Evolutionary conservation across 2,797 vertebrate genomes (phyloP), one percentile per base, ranked within the genome.

Genomic region (Aphelocoma californica): DNA sequence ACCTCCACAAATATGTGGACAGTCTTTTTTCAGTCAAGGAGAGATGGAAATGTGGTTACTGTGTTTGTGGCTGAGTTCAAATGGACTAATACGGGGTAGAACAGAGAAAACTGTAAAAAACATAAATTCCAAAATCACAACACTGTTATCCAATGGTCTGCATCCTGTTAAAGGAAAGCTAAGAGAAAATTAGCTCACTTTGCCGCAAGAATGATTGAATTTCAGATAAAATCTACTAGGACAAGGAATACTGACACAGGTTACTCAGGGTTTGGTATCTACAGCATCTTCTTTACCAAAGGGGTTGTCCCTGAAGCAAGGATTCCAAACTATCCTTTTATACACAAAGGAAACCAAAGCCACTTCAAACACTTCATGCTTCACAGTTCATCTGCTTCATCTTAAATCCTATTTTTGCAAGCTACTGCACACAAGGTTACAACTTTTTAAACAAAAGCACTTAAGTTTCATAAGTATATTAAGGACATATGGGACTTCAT

Each of bases 1-100:
- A 32, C 8, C 44, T 64, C 48, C n/a, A 54, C 29, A 88, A 62
- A 75, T 5, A 60, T 0, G 0, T 2, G 7, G 44, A 38, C 13
- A 53, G 34, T 23, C 10, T 64, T 50, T 72, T 58, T 11, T 32
- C 38, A 73, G 47, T 12, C 24, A 38, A 38, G 10, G 40, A 77
- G 38, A 77, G 56, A 73, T 14, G 12, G 42, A 50, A 78, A 45
- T 4, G 1, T 7, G 10, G 8, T 32, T 74, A 71, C 18, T 64
- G 10, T n/a, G 23, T 38, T 72, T 77, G 70, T 61, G 66, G 50
- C 2, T 32, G 56, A 61, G 54, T 57, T 89, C 42, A 81, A 53
- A 85, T 1, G 19, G 28, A 77, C 31, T 54, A 4, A 1, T 10
- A 65, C 4, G 1, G 23, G 2, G 13, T 8, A 73, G 10, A 79